These are phyloP conservation scores for Pseudobourletiella spinata DNA, from an alignment of 1,140 invertebrate species.

Conservation along the genomic window DNA sequence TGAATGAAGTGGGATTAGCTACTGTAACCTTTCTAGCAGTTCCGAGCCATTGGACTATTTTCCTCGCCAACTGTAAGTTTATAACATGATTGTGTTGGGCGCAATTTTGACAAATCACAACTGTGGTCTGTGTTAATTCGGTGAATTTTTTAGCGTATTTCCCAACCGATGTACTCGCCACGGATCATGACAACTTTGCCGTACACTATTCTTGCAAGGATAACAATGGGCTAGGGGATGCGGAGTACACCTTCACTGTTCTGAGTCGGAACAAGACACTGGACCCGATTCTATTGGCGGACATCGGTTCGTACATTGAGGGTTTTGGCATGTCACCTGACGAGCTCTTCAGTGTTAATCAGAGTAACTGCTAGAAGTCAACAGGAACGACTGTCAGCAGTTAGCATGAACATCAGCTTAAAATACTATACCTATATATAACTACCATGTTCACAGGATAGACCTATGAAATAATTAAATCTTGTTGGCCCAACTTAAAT, in stretches of 20 bases:
- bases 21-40: too few relatives aligned
- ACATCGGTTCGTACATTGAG: neutral
- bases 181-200: neutral
- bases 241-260: neutral
- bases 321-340: neutral
- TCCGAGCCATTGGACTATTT: too few relatives aligned
- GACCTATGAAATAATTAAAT: too few relatives aligned
- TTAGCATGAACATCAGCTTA: neutral
- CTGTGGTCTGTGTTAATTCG: too few relatives aligned
- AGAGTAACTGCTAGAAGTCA: neutral
- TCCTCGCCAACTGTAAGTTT: too few relatives aligned
- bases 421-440: too few relatives aligned
- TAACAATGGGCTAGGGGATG: neutral
- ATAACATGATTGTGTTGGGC: too few relatives aligned
- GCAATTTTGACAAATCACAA: too few relatives aligned
- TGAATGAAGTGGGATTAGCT: too few relatives aligned
- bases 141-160: neutral
- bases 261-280: neutral
- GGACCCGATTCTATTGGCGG: neutral
- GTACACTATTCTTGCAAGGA: neutral
- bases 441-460: too few relatives aligned
- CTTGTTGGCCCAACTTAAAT: too few relatives aligned
- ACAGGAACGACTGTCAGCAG: neutral
- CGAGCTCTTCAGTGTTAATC: neutral
- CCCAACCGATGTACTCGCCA: neutral